Evolutionary conservation across 2,797 vertebrate genomes (phyloP).

Genomic region (Poeciliopsis paucimaculata): DNA sequence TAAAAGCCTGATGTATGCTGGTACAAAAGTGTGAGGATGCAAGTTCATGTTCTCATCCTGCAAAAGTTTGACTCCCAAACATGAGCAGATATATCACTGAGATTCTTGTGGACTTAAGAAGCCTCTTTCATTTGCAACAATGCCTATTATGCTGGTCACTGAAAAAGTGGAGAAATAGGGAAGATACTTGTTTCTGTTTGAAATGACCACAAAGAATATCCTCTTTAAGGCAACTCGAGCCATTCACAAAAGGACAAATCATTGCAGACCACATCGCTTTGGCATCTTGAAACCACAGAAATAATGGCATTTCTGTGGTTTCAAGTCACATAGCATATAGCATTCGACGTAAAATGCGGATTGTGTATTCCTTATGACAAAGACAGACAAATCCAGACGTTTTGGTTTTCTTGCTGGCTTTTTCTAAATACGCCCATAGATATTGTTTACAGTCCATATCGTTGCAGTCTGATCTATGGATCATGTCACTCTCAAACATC

Average conservation of each 20-base stretch:
- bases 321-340: neutral
- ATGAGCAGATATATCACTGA: slow-evolving; percentile 21
- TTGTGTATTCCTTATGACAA: neutral
- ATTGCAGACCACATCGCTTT: neutral
- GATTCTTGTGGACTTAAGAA: slow-evolving; percentile 18
- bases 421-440: neutral
- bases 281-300: neutral
- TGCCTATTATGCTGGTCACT: neutral
- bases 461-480: too few species aligned
- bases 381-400: neutral
- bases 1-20: slow-evolving; percentile 30
- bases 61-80: slow-evolving; percentile 16
- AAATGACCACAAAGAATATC: neutral
- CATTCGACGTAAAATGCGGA: neutral
- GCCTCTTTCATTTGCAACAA: neutral
- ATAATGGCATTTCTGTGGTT: neutral
- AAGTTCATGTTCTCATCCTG: slow-evolving; percentile 27
- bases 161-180: neutral
- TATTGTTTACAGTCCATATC: too few species aligned
- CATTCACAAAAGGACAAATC: neutral
- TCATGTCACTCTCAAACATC: too few species aligned
- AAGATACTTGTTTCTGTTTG: neutral
- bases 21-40: slow-evolving; percentile 24
- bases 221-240: neutral
- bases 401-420: neutral